phyloP scores from a whole-genome alignment of 2,113 vertebrate species.

The Syngnathoides biaculeatus region DNA sequence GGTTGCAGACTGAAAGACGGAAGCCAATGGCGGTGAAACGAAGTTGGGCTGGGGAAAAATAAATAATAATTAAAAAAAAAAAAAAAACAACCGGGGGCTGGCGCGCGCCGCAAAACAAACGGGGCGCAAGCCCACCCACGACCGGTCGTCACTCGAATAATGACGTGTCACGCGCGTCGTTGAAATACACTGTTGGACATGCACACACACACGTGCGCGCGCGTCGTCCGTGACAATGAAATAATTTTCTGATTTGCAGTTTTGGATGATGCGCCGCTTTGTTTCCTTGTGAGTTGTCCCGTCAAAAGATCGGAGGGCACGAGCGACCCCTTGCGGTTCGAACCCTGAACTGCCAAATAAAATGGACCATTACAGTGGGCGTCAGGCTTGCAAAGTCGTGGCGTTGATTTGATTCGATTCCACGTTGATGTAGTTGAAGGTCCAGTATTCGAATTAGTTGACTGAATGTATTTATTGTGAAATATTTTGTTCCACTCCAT shows the following conservation, averaged over 20 bases:
- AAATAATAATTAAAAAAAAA: no score
- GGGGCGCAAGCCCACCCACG: not conserved
- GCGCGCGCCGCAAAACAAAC: no score
- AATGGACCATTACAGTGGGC: no score
- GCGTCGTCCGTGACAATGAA: not conserved
- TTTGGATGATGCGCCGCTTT: not conserved
- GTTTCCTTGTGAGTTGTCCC: constrained; percentile 12
- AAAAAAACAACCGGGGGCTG: no score
- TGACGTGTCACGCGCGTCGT: not conserved
- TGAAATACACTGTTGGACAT: not conserved
- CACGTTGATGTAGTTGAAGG: not conserved
- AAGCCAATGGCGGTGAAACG: constrained; percentile 23
- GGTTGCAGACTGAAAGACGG: constrained; percentile 21
- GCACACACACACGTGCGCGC: no score
- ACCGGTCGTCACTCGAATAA: not conserved
- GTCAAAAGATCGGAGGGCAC: constrained; percentile 32
- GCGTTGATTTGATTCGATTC: not conserved
- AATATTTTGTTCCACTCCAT: not conserved
- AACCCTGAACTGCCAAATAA: constrained; percentile 10
- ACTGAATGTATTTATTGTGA: not conserved
- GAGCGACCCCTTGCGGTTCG: constrained; percentile 56
- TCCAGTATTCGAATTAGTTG: not conserved
- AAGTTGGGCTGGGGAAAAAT: constrained; percentile 4
- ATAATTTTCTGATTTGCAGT: not conserved
- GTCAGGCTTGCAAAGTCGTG: no score